A percentile compares a stretch with the other conserved stretches of the same genome.
Conservation (phyloP, 2,888 invertebrate genomes). For the Rambutsinella grinnellia region DNA sequence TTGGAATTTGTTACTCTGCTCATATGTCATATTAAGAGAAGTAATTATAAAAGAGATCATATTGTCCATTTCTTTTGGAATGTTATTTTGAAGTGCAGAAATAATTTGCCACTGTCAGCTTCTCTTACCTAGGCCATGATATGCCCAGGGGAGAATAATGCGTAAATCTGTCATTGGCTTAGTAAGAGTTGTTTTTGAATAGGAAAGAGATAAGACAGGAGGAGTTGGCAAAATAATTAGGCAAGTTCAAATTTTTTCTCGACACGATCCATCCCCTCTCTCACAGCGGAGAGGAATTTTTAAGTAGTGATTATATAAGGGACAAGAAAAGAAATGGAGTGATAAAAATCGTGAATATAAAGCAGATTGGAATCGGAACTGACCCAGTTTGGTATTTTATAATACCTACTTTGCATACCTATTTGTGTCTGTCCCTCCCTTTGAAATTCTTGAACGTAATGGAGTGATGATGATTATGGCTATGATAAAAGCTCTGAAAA, state of each 20-base stretch:
- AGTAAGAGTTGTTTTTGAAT: constrained; percentile 47
- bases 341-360: constrained; percentile 39
- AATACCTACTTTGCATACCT: constrained; percentile 29
- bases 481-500: background rate
- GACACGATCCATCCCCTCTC: background rate
- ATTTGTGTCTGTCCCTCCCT: background rate
- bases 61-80: constrained; percentile 50
- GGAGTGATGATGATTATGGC: too few species aligned
- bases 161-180: constrained; percentile 52
- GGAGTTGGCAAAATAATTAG: background rate
- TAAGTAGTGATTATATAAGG: background rate
- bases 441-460: background rate
- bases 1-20: background rate
- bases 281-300: background rate
- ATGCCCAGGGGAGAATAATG: constrained; percentile 29
- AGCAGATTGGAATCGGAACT: constrained; percentile 51
- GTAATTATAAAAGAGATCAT: constrained; percentile 10
- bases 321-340: background rate
- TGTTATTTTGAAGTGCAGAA: background rate
- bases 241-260: background rate
- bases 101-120: background rate
- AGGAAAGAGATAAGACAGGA: constrained; percentile 33
- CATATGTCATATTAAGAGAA: background rate
- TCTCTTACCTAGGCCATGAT: background rate
- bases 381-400: constrained; percentile 48